Conservation (phyloP, 2,888 invertebrate species). For the Embidobia sp. region DNA sequence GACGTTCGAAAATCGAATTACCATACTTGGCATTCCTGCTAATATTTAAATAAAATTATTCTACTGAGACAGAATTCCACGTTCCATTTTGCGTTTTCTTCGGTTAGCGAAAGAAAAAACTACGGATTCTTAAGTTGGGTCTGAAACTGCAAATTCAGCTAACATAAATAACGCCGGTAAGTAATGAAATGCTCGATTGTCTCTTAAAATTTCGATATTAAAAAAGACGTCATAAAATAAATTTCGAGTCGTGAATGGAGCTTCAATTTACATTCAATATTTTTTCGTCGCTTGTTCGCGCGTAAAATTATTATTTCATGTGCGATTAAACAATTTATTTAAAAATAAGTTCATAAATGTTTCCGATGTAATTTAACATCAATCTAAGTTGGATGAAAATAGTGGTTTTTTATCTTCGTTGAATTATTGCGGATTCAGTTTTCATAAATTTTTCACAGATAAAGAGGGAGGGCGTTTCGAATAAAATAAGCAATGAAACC, state of each 20-base stretch:
- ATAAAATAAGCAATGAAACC: constrained; percentile 32
- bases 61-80: constrained; percentile 2
- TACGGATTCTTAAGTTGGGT: neutral
- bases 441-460: too few relatives aligned
- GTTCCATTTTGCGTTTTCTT: constrained; percentile 6
- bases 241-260: neutral
- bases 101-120: neutral
- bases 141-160: constrained; percentile 4
- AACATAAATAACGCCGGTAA: neutral
- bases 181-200: neutral
- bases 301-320: too few relatives aligned
- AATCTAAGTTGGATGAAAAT: too few relatives aligned
- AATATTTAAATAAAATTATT: constrained; percentile 1
- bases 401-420: neutral
- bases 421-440: too few relatives aligned
- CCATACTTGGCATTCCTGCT: too few relatives aligned
- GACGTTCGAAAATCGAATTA: too few relatives aligned
- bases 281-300: too few relatives aligned
- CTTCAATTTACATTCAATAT: too few relatives aligned
- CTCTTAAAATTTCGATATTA: neutral
- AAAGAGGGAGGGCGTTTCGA: constrained; percentile 11
- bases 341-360: too few relatives aligned
- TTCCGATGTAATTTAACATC: too few relatives aligned
- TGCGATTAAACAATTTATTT: too few relatives aligned
- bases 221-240: neutral